These are phyloP conservation scores for Lathamus discolor DNA, from an alignment of 2,113 vertebrate species.

Conservation along the genomic window DNA sequence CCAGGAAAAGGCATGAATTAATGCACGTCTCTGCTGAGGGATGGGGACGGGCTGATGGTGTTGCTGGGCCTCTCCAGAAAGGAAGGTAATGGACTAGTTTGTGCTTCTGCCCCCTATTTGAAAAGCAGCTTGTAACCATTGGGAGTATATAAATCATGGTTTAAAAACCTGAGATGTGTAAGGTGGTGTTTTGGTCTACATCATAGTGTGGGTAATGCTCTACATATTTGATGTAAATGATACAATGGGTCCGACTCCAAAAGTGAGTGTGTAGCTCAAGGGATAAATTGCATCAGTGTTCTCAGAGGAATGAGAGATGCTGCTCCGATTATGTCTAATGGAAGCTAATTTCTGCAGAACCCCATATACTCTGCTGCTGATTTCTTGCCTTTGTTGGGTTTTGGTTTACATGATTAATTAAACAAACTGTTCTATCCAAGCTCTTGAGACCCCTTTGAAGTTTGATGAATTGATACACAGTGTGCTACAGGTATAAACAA, in stretches of 20 bases:
- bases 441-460: constrained; percentile 6
- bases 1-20: constrained; percentile 28
- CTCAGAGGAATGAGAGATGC: background rate
- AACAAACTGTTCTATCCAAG: background rate
- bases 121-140: background rate
- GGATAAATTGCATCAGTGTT: background rate
- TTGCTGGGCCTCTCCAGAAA: background rate
- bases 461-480: background rate
- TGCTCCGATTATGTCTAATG: constrained; percentile 1
- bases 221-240: background rate
- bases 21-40: background rate
- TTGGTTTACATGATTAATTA: constrained; percentile 51
- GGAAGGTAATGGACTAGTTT: background rate
- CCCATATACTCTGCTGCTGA: background rate
- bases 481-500: background rate
- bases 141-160: background rate
- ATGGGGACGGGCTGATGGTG: background rate
- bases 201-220: background rate
- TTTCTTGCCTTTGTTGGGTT: constrained; percentile 4
- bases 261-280: background rate
- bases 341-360: background rate
- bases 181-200: background rate
- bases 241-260: background rate
- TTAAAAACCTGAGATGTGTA: background rate
- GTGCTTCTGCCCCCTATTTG: background rate